Evolutionary conservation across 2,797 vertebrate species (phyloP).

Genomic region (Neoniphon sammara): DNA sequence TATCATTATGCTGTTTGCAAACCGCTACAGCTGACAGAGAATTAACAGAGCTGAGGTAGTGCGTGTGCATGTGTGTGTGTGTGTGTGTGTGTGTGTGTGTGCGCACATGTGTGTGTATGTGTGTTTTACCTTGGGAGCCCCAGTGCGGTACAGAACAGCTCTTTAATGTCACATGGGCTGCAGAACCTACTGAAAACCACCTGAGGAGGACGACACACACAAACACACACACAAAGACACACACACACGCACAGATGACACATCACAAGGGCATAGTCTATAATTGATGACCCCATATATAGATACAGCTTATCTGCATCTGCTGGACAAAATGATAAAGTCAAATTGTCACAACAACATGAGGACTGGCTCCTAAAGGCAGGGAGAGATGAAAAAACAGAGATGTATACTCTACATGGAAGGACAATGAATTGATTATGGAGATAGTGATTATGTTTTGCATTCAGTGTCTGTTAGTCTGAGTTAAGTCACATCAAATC

Average conservation of each 20-base stretch:
- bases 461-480: too few species aligned
- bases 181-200: conserved; percentile 85
- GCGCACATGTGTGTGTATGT: conserved; percentile 14
- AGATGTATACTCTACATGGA: too few species aligned
- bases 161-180: conserved; percentile 92
- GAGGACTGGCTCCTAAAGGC: too few species aligned
- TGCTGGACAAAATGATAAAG: not conserved
- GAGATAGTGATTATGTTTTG: too few species aligned
- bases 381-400: too few species aligned
- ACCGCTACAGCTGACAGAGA: not conserved
- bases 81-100: conserved; percentile 23
- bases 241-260: conserved; percentile 8
- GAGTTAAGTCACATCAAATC: too few species aligned
- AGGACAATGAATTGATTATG: too few species aligned
- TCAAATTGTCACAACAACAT: too few species aligned
- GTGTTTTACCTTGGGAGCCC: conserved; percentile 86
- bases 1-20: not conserved
- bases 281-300: not conserved
- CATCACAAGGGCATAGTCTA: not conserved
- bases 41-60: not conserved
- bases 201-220: conserved; percentile 50
- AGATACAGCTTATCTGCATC: not conserved
- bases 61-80: conserved; percentile 3
- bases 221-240: conserved; percentile 28
- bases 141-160: conserved; percentile 89